Evolutionary conservation across 92 coral and sea anemone genomes (phyloP).

Genomic region (Paramuricea clavata): DNA sequence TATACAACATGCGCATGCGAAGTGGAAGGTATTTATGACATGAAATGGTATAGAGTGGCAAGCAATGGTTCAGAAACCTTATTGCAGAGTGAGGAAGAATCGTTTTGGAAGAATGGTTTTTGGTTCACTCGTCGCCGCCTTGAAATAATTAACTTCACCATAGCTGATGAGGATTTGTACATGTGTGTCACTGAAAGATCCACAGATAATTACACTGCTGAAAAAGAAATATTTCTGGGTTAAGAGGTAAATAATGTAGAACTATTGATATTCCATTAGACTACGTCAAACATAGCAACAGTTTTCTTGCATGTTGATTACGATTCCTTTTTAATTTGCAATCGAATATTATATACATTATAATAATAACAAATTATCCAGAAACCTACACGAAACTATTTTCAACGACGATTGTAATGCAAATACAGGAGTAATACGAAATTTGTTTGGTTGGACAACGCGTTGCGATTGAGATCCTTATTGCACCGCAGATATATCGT

Average conservation of each 20-base stretch:
- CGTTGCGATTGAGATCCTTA: no score
- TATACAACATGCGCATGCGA: background rate
- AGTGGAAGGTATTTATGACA: slow-evolving; percentile 26
- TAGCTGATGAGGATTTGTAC: slow-evolving; percentile 8
- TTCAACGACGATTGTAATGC: no score
- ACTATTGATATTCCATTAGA: no score
- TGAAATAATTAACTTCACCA: background rate
- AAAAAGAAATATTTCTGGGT: slow-evolving; percentile 11
- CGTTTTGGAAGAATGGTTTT: background rate
- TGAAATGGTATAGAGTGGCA: slow-evolving; percentile 21
- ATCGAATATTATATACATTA: no score
- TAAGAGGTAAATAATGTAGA: slow-evolving; percentile 25
- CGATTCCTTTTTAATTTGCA: no score
- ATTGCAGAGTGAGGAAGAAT: background rate
- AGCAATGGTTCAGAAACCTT: background rate
- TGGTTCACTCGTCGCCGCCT: background rate
- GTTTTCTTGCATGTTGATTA: no score
- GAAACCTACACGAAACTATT: no score
- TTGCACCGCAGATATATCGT: no score
- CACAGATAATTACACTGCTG: background rate
- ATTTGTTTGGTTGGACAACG: no score
- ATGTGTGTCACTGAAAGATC: slow-evolving; percentile 17
- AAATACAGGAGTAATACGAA: no score
- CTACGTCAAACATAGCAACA: no score
- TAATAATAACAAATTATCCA: no score